Conservation (phyloP, 2,888 invertebrate genomes). For the Tenodera sinensis region DNA sequence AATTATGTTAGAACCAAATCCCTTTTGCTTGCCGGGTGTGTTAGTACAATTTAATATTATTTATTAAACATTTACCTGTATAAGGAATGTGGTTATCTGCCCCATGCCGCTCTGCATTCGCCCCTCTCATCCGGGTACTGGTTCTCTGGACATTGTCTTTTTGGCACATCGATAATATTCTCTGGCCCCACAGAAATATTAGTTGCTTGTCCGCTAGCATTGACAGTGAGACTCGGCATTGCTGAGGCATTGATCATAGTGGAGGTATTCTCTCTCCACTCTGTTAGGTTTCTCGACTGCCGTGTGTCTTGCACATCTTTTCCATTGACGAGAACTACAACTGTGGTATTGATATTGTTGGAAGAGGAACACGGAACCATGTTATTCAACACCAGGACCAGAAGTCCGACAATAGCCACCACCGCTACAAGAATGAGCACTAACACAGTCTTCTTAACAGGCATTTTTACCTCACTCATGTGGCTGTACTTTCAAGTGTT, state of each 20-base stretch:
- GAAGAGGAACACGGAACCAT: neutral
- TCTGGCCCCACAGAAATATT: neutral
- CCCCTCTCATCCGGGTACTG: neutral
- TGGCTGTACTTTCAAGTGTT: too few relatives aligned
- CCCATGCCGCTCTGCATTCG: neutral
- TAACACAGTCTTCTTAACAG: neutral
- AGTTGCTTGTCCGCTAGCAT: too few relatives aligned
- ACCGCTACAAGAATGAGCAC: neutral
- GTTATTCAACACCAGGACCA: neutral
- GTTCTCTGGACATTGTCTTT: neutral
- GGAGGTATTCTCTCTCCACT: neutral
- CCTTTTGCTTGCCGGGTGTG: too few relatives aligned
- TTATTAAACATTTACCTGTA: neutral
- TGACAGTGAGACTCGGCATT: neutral
- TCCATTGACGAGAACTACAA: neutral
- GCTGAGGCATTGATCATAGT: too few relatives aligned
- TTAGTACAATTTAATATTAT: neutral
- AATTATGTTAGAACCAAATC: too few relatives aligned
- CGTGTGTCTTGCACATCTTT: neutral
- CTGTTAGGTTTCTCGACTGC: neutral
- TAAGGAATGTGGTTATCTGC: neutral
- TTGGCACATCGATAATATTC: neutral
- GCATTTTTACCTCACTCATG: neutral
- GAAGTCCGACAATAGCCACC: neutral
- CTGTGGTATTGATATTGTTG: neutral